Evolutionary conservation across 2,888 invertebrate species (phyloP), one percentile per base, ranked within the genome.

Genomic region (Creontiades dilutus): DNA sequence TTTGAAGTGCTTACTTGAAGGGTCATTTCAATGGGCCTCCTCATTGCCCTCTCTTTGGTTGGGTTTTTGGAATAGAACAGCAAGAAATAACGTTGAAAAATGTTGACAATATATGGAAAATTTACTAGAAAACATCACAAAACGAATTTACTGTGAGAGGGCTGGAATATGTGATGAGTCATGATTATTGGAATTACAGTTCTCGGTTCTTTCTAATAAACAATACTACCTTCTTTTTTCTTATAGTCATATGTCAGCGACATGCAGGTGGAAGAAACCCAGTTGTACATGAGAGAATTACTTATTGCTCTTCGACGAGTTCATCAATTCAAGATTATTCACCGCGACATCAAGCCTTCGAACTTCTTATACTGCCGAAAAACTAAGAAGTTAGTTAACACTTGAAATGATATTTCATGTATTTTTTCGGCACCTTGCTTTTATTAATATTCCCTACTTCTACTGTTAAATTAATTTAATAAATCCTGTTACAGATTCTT

Each of bases 281-380:
- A 95, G 90, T 94, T 95, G 90, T 98, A 98, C 93, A 96, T 98
- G 95, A 95, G 94, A 92, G 97, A 97, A 92, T 94, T 98, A 91
- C 93, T 98, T 91, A 94, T 95, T 75, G 97, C 98, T 4, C 94
- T 98, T 92, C 94, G 94, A 9, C 95, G 96, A 92, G 97, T 98
- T 90, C 98, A 98, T 93, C 95, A 95, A 78, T 96, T 96, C 93
- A 95, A 96, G 91, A 95, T 98, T 91, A 97, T 98, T 90, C 98
- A 98, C 93, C 94, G 98, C 89, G 98, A 98, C 93, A 95, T 98
- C 75, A 98, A 98, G 93, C 98, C 98, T 0, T 97, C 96, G 93
- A 98, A 98, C 94, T 98, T 98, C 93, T 94, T 98, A 13, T 98
- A 97, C 93, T 96, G 97, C 93, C 94, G 97, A 16, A 94, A 94